phyloP scores from a whole-genome alignment of 2,888 invertebrate genomes.

The Lasioglossum zephyrum region DNA sequence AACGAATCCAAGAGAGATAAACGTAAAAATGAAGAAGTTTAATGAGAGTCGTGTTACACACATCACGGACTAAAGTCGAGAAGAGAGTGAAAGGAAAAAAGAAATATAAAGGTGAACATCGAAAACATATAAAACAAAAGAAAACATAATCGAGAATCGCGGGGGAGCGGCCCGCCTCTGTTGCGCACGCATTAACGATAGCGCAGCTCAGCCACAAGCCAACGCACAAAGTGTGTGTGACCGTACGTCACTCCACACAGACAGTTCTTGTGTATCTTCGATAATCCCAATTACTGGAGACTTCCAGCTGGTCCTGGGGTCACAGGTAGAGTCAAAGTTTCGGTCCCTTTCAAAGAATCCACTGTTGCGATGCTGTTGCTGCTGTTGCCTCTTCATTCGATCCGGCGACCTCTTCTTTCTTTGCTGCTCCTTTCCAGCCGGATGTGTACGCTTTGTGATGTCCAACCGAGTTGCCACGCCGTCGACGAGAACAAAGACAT shows the following conservation, averaged over 20 bases:
- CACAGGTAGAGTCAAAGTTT: slow-evolving; percentile 69
- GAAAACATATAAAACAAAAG: no score
- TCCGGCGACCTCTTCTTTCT: slow-evolving; percentile 62
- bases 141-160: no score
- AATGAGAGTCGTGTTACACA: no score
- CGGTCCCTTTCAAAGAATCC: slow-evolving; percentile 68
- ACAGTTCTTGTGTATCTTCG: slow-evolving; percentile 57
- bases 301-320: slow-evolving; percentile 62
- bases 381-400: slow-evolving; percentile 57
- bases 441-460: slow-evolving; percentile 58
- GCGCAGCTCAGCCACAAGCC: no score
- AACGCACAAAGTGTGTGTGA: no score
- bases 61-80: no score
- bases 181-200: no score
- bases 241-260: not conserved
- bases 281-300: slow-evolving; percentile 73
- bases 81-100: no score
- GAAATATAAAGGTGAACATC: no score
- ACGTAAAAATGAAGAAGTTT: no score
- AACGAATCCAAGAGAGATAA: slow-evolving; percentile 27
- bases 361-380: not conserved
- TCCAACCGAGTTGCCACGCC: slow-evolving; percentile 48
- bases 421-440: slow-evolving; percentile 62
- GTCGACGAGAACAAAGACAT: slow-evolving; percentile 60
- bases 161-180: no score